Evolutionary conservation across 2,113 vertebrate species (phyloP).

Genomic region (Plecotus auritus): DNA sequence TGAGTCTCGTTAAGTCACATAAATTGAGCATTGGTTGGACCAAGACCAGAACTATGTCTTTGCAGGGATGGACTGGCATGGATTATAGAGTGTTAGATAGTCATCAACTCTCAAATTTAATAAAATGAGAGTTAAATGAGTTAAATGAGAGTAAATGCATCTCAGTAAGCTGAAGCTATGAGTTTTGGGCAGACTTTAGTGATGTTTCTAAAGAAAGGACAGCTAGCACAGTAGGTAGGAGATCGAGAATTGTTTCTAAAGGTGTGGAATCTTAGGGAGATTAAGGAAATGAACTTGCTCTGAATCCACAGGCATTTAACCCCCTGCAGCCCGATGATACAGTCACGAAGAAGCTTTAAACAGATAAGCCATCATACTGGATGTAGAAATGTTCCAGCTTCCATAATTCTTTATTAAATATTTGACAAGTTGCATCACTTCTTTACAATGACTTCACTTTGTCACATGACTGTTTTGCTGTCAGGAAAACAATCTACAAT

Average conservation of each 20-base stretch:
- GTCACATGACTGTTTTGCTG: slow-evolving; percentile 69
- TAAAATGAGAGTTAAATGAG: too few species aligned
- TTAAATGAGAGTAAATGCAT: too few species aligned
- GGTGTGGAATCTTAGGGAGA: neutral
- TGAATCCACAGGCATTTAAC: neutral
- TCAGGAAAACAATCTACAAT: slow-evolving; percentile 71
- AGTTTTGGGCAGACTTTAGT: neutral
- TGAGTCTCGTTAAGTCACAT: neutral
- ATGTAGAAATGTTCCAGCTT: slow-evolving; percentile 72
- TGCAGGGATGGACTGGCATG: neutral
- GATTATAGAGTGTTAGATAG: neutral
- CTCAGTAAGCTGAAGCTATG: neutral
- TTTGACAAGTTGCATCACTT: slow-evolving; percentile 77
- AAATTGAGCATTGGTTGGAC: neutral
- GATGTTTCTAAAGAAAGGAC: neutral
- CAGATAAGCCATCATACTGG: slow-evolving; percentile 57
- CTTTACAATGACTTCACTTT: slow-evolving; percentile 77
- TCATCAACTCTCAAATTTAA: neutral
- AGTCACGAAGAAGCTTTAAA: neutral
- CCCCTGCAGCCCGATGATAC: neutral
- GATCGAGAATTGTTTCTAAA: neutral
- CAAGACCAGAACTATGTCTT: neutral
- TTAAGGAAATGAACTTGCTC: neutral
- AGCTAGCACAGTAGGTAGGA: too few species aligned
- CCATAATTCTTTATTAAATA: slow-evolving; percentile 81